phyloP scores from a whole-genome alignment of 2,797 vertebrate genomes.

The Ficedula albicollis region DNA sequence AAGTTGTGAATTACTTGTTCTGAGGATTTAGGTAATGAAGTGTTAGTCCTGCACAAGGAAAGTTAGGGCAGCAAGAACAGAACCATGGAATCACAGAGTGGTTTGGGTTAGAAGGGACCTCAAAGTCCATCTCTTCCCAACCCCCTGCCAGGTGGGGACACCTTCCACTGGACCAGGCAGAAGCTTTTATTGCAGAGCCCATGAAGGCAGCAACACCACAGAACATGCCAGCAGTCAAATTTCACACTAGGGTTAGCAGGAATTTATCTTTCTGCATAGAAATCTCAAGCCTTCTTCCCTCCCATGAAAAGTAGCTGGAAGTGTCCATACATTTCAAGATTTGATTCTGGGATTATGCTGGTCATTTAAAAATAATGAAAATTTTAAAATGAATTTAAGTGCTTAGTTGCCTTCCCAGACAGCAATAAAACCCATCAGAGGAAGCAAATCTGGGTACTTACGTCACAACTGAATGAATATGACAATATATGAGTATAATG shows the following conservation, averaged over 20 bases:
- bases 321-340: neutral
- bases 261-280: neutral
- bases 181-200: neutral
- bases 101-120: neutral
- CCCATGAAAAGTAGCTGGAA: neutral
- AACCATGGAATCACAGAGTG: neutral
- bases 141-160: neutral
- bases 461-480: slow-evolving; percentile 15
- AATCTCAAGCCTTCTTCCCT: neutral
- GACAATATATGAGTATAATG: neutral
- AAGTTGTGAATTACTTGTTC: neutral
- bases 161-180: neutral
- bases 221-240: neutral
- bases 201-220: neutral
- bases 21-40: neutral
- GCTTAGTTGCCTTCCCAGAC: neutral
- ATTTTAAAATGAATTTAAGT: neutral
- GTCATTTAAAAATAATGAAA: neutral
- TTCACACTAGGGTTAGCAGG: neutral
- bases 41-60: neutral
- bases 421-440: slow-evolving; percentile 13
- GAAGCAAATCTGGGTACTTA: slow-evolving; percentile 1
- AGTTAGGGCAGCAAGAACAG: neutral
- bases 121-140: neutral
- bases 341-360: slow-evolving; percentile 28